Conservation (phyloP, 2,113 vertebrate genomes). For the Butorides virescens region DNA sequence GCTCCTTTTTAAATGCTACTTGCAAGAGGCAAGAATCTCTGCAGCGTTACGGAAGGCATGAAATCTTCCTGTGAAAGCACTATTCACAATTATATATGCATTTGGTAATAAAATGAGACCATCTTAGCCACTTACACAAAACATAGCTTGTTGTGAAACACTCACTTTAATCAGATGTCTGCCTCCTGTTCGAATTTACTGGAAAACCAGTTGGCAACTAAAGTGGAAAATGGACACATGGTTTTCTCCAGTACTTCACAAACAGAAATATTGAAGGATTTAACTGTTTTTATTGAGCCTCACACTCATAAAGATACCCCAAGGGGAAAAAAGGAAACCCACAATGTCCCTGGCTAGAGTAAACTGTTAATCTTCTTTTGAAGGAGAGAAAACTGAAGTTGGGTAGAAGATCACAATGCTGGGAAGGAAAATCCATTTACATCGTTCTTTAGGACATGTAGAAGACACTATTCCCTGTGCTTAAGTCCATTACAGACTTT, state of each 20-base stretch:
- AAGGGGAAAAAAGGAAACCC: background rate
- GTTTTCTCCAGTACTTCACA: constrained; percentile 39
- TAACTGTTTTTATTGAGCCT: constrained; percentile 17
- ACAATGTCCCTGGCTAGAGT: background rate
- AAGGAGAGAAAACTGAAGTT: background rate
- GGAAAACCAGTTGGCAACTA: constrained; percentile 36
- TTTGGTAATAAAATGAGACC: constrained; percentile 12
- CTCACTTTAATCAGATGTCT: constrained; percentile 20
- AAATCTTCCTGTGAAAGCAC: constrained; percentile 2
- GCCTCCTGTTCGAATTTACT: constrained; percentile 32
- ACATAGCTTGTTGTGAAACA: constrained; percentile 13
- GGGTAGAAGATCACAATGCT: background rate
- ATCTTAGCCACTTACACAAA: constrained; percentile 9
- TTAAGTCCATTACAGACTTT: background rate
- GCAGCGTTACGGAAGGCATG: background rate
- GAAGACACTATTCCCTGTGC: background rate
- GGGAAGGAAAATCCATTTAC: background rate
- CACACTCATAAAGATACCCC: background rate
- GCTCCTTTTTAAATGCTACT: background rate
- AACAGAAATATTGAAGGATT: background rate
- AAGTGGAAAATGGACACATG: constrained; percentile 46
- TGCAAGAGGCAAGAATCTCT: background rate
- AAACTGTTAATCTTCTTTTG: background rate
- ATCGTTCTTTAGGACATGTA: background rate
- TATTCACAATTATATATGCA: constrained; percentile 5